These are phyloP conservation scores for Sialis fuliginosa DNA, from an alignment of 2,888 invertebrate species.

Conservation along the genomic window DNA sequence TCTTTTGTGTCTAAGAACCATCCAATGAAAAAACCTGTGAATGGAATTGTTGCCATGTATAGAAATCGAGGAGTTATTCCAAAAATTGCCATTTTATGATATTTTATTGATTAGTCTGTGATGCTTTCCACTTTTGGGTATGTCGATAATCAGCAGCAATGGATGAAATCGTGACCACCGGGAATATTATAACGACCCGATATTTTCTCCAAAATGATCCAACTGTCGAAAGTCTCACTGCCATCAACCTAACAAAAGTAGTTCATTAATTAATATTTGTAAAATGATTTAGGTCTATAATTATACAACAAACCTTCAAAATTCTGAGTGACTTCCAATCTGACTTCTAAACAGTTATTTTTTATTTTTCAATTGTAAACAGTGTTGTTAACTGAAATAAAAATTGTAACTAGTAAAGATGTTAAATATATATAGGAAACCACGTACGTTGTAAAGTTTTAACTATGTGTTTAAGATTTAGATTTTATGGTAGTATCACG, in stretches of 20 bases:
- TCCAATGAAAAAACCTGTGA: constrained; percentile 40
- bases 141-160: constrained; percentile 58
- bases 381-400: no score
- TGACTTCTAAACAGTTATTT: no score
- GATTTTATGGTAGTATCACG: no score
- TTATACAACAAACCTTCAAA: no score
- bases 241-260: background rate
- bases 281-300: no score
- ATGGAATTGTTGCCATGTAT: constrained; percentile 30
- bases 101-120: constrained; percentile 15
- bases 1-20: constrained; percentile 47
- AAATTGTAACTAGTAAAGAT: no score
- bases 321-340: no score
- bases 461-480: no score
- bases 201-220: constrained; percentile 37
- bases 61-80: constrained; percentile 35
- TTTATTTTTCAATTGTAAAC: no score
- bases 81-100: constrained; percentile 29
- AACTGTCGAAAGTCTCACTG: constrained; percentile 5
- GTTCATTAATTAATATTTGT: no score
- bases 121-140: constrained; percentile 53
- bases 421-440: no score
- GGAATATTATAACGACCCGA: constrained; percentile 47
- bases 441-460: no score
- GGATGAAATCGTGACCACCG: constrained; percentile 32